Evolutionary conservation across 2,888 invertebrate species (phyloP), one percentile per base, ranked within the genome.

Genomic region (Andrena hattorfiana): DNA sequence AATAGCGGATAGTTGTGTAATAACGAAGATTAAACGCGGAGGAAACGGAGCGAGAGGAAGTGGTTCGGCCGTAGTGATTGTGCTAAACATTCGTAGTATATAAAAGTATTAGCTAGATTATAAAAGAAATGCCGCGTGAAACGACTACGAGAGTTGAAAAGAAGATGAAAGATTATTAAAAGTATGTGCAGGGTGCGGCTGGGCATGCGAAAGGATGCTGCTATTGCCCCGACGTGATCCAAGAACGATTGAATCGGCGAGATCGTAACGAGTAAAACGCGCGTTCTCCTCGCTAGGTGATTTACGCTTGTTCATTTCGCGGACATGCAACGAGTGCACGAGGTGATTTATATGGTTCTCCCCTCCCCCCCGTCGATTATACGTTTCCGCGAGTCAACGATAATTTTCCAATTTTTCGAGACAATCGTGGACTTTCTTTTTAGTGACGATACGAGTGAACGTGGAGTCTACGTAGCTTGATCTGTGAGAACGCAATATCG

Each of bases 51-150:
- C 56, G 51, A 54, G 30, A 68, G 60, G 20, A 68, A 69, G 30
- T 84, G 78, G 76, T 87, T 86, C 84, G 84, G 74, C 82, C 85
- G 89, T 90, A 90, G 89, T 84, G 83, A 89, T 85, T 81, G 82
- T 85, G 87, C 87, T 89, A 88, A 89, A 88, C 85, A 87, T 89
- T 90, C 85, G 89, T 90, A 90, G 87, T 79, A 78, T 89, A 80
- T 89, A 87, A 85, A 89, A 89, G 89, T 89, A 89, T 89, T 89
- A 89, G 86, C 73, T 89, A 89, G 86, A 86, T 77, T 88, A 87
- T 89, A 88, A 84, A 62, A 20, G 30, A 62, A 76, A 88, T 84
- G 77, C 77, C 78, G 82, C 73, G 83, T 64, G 83, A 66, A 74
- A 81, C 76, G 83, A 87, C 63, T 83, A 83, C 77, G 81, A 89